phyloP scores from a whole-genome alignment of 92 coral and sea anemone genomes.

The Actinernus sp. region DNA sequence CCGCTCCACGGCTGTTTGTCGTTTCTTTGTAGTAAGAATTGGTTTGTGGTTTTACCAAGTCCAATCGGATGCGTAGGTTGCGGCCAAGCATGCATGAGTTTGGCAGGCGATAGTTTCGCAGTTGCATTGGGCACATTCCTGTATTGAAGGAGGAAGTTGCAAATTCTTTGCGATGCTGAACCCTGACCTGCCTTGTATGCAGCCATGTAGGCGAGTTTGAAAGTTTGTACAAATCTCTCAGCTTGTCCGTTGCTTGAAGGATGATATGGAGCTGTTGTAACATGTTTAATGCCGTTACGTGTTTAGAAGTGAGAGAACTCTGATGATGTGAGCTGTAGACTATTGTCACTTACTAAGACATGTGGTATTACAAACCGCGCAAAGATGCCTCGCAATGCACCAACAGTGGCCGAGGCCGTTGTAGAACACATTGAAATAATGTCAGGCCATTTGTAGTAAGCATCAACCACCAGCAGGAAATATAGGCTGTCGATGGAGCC shows the following conservation, averaged over 20 bases:
- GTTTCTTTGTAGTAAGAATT: too few species aligned
- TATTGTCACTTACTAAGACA: conserved; percentile 29
- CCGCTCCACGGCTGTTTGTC: too few species aligned
- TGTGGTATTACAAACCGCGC: conserved; percentile 12
- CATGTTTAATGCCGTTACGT: conserved; percentile 28
- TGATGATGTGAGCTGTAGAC: conserved; percentile 35
- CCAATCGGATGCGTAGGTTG: conserved; percentile 24
- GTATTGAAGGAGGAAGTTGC: conserved; percentile 4
- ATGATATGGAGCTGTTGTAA: conserved; percentile 30
- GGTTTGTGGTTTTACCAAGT: too few species aligned
- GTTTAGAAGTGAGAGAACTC: conserved; percentile 17
- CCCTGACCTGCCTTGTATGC: conserved; percentile 20
- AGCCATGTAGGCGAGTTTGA: too few species aligned
- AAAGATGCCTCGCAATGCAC: conserved; percentile 1
- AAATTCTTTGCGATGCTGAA: not conserved
- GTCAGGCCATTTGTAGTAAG: conserved; percentile 31
- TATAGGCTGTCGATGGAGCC: conserved; percentile 18
- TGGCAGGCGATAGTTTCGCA: too few species aligned
- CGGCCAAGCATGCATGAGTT: too few species aligned
- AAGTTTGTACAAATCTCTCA: conserved; percentile 51
- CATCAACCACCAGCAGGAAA: conserved; percentile 27
- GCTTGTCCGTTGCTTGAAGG: conserved; percentile 60
- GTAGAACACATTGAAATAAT: conserved; percentile 26
- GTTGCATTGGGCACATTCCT: conserved; percentile 8
- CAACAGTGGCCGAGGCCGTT: conserved; percentile 25